Conservation (phyloP, 2,797 vertebrate genomes). For the Naso thynnoides region DNA sequence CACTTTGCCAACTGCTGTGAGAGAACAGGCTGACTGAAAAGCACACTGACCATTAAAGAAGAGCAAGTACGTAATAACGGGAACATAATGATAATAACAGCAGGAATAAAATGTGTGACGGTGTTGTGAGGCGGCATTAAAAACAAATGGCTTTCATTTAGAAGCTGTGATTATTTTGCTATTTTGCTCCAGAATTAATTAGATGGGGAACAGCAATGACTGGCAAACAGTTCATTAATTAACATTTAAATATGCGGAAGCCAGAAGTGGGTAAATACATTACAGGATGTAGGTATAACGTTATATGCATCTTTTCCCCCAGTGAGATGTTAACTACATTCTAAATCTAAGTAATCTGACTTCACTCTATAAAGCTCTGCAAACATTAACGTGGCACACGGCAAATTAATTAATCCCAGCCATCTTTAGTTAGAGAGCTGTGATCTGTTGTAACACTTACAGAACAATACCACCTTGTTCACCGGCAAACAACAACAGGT, state of each 20-base stretch:
- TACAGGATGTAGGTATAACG: not conserved
- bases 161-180: slow-evolving; percentile 19
- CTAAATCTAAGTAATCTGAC: slow-evolving; percentile 18
- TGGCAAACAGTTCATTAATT: not conserved
- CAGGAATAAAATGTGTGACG: slow-evolving; percentile 14
- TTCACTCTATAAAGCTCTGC: slow-evolving; percentile 38
- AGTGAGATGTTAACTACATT: not conserved
- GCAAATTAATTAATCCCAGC: slow-evolving; percentile 38
- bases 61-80: slow-evolving; percentile 40
- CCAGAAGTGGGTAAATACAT: slow-evolving; percentile 3
- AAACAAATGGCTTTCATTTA: slow-evolving; percentile 36
- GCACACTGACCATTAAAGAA: slow-evolving; percentile 26
- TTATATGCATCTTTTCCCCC: not conserved
- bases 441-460: slow-evolving; percentile 23
- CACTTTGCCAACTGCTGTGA: slow-evolving; percentile 43
- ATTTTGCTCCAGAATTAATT: slow-evolving; percentile 10
- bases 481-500: slow-evolving; percentile 7
- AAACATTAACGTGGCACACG: slow-evolving; percentile 5
- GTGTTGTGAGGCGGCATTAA: slow-evolving; percentile 19
- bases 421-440: slow-evolving; percentile 38
- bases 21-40: slow-evolving; percentile 48
- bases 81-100: slow-evolving; percentile 32
- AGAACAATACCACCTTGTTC: slow-evolving; percentile 27
- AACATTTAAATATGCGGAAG: not conserved
- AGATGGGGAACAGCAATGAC: slow-evolving; percentile 3